These are phyloP conservation scores for Drosophila fungiperda DNA, from an alignment of 2,888 invertebrate species.

Conservation along the genomic window DNA sequence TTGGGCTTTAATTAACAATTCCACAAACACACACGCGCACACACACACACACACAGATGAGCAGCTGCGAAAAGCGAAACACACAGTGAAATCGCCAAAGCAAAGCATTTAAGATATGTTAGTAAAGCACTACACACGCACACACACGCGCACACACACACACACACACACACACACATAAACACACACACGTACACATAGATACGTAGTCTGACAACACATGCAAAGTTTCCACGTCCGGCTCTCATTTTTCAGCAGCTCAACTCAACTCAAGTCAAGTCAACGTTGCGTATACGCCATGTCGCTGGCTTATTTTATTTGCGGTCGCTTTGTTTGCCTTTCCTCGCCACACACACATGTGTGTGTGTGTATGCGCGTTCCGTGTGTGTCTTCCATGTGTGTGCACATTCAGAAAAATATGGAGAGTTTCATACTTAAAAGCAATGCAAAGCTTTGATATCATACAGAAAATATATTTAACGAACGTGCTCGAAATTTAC, in stretches of 20 bases:
- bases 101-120: constrained; percentile 63
- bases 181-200: constrained; percentile 7
- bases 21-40: constrained; percentile 2
- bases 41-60: background rate
- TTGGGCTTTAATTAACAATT: constrained; percentile 67
- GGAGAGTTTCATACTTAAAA: background rate
- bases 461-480: background rate
- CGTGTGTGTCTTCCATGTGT: constrained; percentile 2
- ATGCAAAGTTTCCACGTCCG: constrained; percentile 66
- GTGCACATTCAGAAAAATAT: constrained; percentile 2
- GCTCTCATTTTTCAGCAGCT: constrained; percentile 70
- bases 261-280: constrained; percentile 60
- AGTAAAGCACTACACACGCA: constrained; percentile 2
- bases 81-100: constrained; percentile 51
- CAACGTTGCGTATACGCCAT: constrained; percentile 64
- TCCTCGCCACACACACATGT: constrained; percentile 2
- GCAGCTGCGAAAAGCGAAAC: constrained; percentile 61
- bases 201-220: constrained; percentile 28
- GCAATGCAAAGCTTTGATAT: background rate
- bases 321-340: constrained; percentile 54
- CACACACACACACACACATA: constrained; percentile 2
- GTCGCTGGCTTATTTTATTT: constrained; percentile 68
- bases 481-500: background rate
- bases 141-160: constrained; percentile 12
- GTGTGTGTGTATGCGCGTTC: background rate